Percentiles rank a stretch among this genome's conserved stretches.
Conservation (phyloP, 2,888 invertebrate genomes). For the Campoletis raptor region DNA sequence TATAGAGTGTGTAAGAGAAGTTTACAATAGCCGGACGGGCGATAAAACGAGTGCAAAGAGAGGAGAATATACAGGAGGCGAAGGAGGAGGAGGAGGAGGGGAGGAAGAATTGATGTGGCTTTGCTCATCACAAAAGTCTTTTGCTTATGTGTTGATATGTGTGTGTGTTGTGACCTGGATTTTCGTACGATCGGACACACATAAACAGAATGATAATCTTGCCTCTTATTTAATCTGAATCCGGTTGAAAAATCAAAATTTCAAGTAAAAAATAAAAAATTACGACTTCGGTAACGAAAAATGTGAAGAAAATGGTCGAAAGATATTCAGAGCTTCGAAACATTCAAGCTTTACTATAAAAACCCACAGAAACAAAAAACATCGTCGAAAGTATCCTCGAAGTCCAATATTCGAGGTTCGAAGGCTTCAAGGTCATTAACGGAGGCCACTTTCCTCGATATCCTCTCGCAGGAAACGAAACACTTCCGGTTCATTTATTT, state of each 20-base stretch:
- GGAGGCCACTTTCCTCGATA: constrained; percentile 30
- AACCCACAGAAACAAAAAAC: not conserved
- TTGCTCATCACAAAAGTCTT: constrained; percentile 18
- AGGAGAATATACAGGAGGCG: not conserved
- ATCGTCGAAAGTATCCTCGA: not conserved
- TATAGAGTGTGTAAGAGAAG: constrained; percentile 4
- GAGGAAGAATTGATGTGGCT: constrained; percentile 12
- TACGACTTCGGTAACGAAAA: not conserved
- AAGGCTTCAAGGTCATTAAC: constrained; percentile 14
- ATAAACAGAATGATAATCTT: constrained; percentile 21
- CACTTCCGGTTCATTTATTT: constrained; percentile 25
- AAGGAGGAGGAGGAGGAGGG: not conserved
- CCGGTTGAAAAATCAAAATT: not conserved
- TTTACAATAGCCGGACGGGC: constrained; percentile 20
- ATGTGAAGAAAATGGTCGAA: not conserved
- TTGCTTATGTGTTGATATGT: not conserved
- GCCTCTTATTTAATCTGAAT: not conserved
- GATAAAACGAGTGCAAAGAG: constrained; percentile 33
- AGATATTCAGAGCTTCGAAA: not conserved
- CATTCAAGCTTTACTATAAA: not conserved
- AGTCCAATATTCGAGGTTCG: not conserved
- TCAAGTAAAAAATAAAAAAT: not conserved
- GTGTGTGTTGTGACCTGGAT: constrained; percentile 62
- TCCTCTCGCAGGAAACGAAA: not conserved
- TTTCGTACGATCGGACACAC: constrained; percentile 35